Conservation (phyloP, 2,113 vertebrate genomes). For the Albula goreensis region DNA sequence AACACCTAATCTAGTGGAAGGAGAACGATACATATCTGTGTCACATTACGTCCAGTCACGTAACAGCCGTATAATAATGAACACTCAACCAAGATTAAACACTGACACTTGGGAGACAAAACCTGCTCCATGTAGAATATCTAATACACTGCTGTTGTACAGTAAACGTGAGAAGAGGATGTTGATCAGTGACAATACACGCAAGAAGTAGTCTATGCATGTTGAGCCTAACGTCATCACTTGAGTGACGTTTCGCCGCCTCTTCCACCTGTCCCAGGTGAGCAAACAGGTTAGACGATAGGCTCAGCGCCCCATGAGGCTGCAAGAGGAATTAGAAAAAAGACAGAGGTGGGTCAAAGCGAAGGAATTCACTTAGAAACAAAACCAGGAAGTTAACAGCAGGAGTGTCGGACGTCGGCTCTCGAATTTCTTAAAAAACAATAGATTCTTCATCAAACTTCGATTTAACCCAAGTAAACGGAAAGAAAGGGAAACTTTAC, state of each 20-base stretch:
- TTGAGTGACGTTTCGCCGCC: not conserved
- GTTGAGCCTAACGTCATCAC: not conserved
- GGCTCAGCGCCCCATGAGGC: slow-evolving; percentile 24
- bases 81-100: too few species aligned
- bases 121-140: not conserved
- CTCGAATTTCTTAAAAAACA: not conserved
- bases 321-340: not conserved
- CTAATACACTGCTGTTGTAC: too few species aligned
- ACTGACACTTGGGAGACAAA: not conserved
- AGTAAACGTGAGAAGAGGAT: not conserved
- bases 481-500: not conserved
- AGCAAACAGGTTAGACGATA: not conserved
- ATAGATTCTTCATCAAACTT: not conserved
- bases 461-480: not conserved
- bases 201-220: not conserved
- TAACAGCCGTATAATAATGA: too few species aligned
- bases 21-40: not conserved
- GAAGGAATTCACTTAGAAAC: slow-evolving; percentile 49
- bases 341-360: slow-evolving; percentile 10
- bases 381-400: slow-evolving; percentile 64
- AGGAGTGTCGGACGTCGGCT: slow-evolving; percentile 32
- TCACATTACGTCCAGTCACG: not conserved
- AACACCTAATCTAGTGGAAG: not conserved
- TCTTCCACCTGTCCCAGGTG: slow-evolving; percentile 29
- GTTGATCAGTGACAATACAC: not conserved